These are phyloP conservation scores for Leguminivora glycinivorella DNA, from an alignment of 1,140 invertebrate genomes.

Conservation along the genomic window DNA sequence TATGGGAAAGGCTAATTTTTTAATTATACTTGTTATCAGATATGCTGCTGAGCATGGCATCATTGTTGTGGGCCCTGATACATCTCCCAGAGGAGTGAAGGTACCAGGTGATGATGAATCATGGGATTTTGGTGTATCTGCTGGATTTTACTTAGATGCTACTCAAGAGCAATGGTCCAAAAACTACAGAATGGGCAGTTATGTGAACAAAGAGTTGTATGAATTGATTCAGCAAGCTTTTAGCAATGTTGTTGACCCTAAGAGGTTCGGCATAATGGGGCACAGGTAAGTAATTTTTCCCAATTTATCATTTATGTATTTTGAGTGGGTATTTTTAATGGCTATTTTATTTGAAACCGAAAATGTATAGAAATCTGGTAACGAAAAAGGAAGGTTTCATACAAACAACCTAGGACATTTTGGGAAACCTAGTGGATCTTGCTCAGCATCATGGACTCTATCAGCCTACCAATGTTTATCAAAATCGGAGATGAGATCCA, in stretches of 20 bases:
- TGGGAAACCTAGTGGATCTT: too few relatives aligned
- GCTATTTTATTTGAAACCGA: too few relatives aligned
- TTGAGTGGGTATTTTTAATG: too few relatives aligned
- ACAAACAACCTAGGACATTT: too few relatives aligned
- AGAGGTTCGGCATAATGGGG: slow-evolving; percentile 89
- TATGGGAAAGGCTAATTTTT: neutral
- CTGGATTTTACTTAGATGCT: slow-evolving; percentile 98
- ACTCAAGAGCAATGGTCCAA: slow-evolving; percentile 94
- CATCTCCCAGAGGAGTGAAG: slow-evolving; percentile 94
- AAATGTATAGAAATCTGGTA: too few relatives aligned
- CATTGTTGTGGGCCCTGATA: slow-evolving; percentile 95
- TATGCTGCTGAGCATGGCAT: slow-evolving; percentile 90
- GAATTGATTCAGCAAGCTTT: slow-evolving; percentile 83
- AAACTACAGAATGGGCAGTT: slow-evolving; percentile 98
- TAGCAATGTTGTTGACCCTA: slow-evolving; percentile 72
- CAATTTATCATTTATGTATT: neutral
- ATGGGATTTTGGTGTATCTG: slow-evolving; percentile 97
- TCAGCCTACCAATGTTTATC: too few relatives aligned
- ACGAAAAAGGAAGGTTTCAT: too few relatives aligned
- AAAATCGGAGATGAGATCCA: too few relatives aligned
- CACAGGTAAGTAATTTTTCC: slow-evolving; percentile 82
- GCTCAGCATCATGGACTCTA: too few relatives aligned
- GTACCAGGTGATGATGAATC: slow-evolving; percentile 93
- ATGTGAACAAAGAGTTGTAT: slow-evolving; percentile 94
- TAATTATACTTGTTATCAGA: slow-evolving; percentile 51